These are phyloP conservation scores for Synergus itoensis DNA, from an alignment of 2,888 invertebrate species.

Conservation along the genomic window DNA sequence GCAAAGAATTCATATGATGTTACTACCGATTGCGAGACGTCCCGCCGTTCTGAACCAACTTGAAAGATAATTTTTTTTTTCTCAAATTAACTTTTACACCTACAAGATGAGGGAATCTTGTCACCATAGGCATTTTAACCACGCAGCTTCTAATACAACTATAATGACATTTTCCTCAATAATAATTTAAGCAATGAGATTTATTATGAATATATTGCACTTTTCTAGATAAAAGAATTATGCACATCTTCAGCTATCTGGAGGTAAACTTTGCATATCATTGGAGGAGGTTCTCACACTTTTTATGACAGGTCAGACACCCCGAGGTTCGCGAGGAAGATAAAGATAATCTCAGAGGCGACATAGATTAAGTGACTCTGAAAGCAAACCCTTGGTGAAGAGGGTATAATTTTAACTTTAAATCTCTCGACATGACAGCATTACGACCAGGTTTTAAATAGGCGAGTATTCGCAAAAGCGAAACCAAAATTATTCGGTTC, in stretches of 20 bases:
- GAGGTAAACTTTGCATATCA: slow-evolving; percentile 9
- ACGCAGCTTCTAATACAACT: neutral
- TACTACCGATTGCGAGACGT: slow-evolving; percentile 36
- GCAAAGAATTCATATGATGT: slow-evolving; percentile 37
- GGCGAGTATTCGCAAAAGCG: neutral
- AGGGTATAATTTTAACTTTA: slow-evolving; percentile 37
- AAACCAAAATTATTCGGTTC: slow-evolving; percentile 10
- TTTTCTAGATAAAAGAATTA: neutral
- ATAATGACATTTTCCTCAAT: neutral
- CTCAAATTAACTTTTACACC: neutral
- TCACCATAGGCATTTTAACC: neutral
- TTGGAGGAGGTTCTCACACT: slow-evolving; percentile 23
- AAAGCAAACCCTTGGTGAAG: slow-evolving; percentile 36
- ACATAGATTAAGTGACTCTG: slow-evolving; percentile 36
- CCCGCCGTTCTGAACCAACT: slow-evolving; percentile 1
- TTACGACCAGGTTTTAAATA: slow-evolving; percentile 33
- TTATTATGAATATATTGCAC: neutral
- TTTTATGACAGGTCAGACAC: slow-evolving; percentile 40
- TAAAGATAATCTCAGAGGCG: slow-evolving; percentile 28
- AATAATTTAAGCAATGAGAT: neutral
- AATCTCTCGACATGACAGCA: slow-evolving; percentile 19
- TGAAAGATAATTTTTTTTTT: neutral
- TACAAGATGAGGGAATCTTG: neutral
- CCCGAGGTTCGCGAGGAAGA: slow-evolving; percentile 17
- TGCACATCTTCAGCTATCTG: slow-evolving; percentile 3